Conservation (phyloP, 2,113 vertebrate species). For the Oceanites oceanicus region DNA sequence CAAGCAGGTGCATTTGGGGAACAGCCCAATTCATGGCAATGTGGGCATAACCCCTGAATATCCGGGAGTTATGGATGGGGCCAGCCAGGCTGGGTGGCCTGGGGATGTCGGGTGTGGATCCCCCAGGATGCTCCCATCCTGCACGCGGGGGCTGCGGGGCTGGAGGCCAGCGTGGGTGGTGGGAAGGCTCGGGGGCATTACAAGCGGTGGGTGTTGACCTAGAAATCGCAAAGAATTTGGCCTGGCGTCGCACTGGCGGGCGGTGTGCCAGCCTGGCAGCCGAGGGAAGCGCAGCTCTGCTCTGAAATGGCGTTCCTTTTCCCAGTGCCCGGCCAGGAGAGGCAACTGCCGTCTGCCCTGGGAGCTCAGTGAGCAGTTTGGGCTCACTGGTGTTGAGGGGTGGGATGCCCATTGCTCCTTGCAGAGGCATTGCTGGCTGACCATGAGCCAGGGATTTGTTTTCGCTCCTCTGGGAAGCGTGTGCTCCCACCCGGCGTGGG, state of each 20-base stretch:
- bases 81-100: accelerated
- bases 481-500: accelerated
- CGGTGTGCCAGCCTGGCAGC: background rate
- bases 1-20: background rate
- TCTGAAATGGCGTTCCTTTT: accelerated
- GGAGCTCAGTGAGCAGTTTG: background rate
- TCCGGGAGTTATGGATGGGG: accelerated
- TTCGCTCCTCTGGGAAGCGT: background rate
- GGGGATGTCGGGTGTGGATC: accelerated
- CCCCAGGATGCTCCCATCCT: background rate
- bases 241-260: accelerated
- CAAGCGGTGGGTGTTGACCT: background rate
- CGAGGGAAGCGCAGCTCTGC: accelerated
- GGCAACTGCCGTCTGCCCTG: background rate
- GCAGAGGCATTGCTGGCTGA: background rate
- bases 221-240: slow-evolving; percentile 49
- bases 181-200: background rate
- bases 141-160: background rate
- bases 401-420: background rate
- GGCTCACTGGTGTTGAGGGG: background rate
- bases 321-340: background rate
- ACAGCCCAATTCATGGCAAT: accelerated
- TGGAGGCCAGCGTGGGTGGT: background rate
- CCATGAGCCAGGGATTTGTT: background rate
- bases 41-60: background rate